Conservation (phyloP, 2,113 vertebrate species). For the Hemiprocne comata region DNA sequence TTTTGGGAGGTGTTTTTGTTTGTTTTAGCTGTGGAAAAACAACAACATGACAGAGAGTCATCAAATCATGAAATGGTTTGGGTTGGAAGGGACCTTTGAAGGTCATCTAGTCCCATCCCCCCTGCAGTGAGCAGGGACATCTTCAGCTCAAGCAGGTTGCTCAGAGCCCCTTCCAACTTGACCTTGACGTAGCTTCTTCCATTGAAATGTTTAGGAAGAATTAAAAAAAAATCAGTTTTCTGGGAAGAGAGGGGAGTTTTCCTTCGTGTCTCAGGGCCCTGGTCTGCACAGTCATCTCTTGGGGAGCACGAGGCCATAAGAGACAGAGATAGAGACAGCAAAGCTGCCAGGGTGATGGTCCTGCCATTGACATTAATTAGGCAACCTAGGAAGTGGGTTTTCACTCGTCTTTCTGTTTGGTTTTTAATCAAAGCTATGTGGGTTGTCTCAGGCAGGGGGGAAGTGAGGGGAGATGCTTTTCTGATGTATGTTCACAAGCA, state of each 20-base stretch:
- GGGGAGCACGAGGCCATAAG: not conserved
- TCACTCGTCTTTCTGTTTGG: not conserved
- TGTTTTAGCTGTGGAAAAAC: not conserved
- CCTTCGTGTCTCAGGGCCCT: not conserved
- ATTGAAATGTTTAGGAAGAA: not conserved
- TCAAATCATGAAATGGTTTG: too few relatives aligned
- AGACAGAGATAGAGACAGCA: not conserved
- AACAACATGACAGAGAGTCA: too few relatives aligned
- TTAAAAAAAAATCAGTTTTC: not conserved
- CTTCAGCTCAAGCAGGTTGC: too few relatives aligned
- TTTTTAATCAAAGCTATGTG: not conserved
- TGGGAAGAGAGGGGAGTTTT: not conserved
- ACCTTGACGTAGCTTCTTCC: not conserved
- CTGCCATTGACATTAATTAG: not conserved
- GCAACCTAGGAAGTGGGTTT: not conserved
- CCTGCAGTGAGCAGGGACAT: too few relatives aligned
- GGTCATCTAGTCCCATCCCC: too few relatives aligned
- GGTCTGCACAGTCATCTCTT: not conserved
- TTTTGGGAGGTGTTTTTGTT: accelerated
- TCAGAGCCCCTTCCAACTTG: too few relatives aligned
- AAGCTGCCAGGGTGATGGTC: not conserved
- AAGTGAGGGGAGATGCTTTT: not conserved
- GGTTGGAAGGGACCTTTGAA: too few relatives aligned
- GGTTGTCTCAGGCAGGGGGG: not conserved
- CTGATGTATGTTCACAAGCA: not conserved